phyloP scores from a whole-genome alignment of 2,113 vertebrate genomes.

The Protobothrops flavoviridis region DNA sequence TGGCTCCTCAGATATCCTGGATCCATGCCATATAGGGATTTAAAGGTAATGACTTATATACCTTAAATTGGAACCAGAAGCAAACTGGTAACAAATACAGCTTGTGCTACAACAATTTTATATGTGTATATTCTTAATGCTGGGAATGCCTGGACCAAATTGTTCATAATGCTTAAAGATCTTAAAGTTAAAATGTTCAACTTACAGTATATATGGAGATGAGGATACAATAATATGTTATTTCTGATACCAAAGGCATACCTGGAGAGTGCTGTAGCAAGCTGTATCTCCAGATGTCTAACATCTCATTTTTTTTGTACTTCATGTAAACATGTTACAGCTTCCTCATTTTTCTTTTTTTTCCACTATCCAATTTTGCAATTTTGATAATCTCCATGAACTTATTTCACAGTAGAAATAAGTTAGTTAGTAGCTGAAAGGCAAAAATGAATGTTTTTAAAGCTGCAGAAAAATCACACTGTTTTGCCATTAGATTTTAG shows the following conservation, averaged over 20 bases:
- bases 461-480: not conserved
- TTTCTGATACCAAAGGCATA: slow-evolving; percentile 8
- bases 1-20: not conserved
- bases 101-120: not conserved
- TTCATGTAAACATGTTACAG: not conserved
- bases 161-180: not conserved
- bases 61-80: not conserved
- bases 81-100: not conserved
- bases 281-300: not conserved
- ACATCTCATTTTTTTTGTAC: not conserved
- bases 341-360: slow-evolving; percentile 18
- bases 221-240: not conserved
- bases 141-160: not conserved
- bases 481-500: slow-evolving; percentile 4
- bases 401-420: not conserved
- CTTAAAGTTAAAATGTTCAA: not conserved
- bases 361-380: slow-evolving; percentile 14
- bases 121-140: not conserved
- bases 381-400: slow-evolving; percentile 19
- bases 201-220: not conserved
- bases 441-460: slow-evolving; percentile 26
- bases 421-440: slow-evolving; percentile 4
- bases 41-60: not conserved
- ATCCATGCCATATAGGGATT: not conserved
- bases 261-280: not conserved